phyloP scores from a whole-genome alignment of 92 coral and sea anemone species.

The Umimayanthus chanpuru region DNA sequence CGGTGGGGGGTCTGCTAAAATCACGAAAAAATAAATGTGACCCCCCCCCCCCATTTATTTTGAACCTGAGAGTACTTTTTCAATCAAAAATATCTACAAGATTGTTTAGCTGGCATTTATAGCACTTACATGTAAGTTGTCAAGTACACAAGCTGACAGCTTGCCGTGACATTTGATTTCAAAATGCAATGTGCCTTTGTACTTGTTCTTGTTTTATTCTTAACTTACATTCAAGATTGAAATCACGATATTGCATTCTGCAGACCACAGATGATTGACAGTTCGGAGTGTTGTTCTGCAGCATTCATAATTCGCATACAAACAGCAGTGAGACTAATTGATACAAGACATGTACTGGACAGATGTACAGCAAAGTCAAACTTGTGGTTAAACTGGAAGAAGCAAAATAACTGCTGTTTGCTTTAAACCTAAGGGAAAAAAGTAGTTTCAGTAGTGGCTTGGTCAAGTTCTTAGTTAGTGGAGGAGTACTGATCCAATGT shows the following conservation, averaged over 20 bases:
- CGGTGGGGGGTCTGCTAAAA: too few species aligned
- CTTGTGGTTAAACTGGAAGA: not conserved
- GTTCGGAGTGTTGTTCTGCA: not conserved
- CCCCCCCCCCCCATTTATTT: too few species aligned
- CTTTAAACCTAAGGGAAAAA: not conserved
- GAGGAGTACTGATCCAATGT: not conserved
- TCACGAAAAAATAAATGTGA: too few species aligned
- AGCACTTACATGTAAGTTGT: too few species aligned
- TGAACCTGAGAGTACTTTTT: too few species aligned
- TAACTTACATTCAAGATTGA: conserved; percentile 32
- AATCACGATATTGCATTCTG: conserved; percentile 30
- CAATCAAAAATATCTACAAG: too few species aligned
- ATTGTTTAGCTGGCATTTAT: too few species aligned
- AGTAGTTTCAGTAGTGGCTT: not conserved
- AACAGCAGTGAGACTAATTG: not conserved
- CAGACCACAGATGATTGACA: conserved; percentile 34
- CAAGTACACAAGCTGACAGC: not conserved
- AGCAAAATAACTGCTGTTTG: not conserved
- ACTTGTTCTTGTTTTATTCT: not conserved
- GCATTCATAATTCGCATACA: not conserved
- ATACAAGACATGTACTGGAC: not conserved
- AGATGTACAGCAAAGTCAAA: not conserved
- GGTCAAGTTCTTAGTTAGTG: not conserved
- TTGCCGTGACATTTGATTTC: not conserved
- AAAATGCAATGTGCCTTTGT: not conserved